phyloP scores from a whole-genome alignment of 2,797 vertebrate genomes.

The Cichlasoma orientale region DNA sequence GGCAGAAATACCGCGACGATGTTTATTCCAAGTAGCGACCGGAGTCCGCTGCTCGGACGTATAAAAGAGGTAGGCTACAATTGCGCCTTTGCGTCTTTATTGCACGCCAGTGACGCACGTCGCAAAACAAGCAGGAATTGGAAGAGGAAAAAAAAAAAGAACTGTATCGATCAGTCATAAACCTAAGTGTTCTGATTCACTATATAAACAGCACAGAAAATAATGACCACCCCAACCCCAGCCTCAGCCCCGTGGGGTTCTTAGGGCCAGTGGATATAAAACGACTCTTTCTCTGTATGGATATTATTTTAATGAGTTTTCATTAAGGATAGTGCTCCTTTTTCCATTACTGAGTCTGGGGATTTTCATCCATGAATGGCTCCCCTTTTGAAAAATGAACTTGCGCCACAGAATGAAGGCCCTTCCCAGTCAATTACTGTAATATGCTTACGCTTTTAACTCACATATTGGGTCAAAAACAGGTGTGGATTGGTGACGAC shows the following conservation, averaged over 20 bases:
- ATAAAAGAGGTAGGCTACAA: conserved; percentile 19
- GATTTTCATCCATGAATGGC: conserved; percentile 19
- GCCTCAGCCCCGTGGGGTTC: neutral
- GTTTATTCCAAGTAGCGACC: conserved; percentile 38
- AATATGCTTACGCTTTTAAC: conserved; percentile 38
- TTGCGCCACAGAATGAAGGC: neutral
- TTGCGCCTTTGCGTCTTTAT: conserved; percentile 58
- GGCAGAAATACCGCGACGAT: conserved; percentile 41
- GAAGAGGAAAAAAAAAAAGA: neutral
- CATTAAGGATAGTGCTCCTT: conserved; percentile 54
- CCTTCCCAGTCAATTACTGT: conserved; percentile 36
- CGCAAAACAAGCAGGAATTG: conserved; percentile 15
- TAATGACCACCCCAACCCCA: neutral
- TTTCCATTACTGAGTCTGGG: conserved; percentile 30
- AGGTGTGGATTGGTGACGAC: conserved; percentile 63
- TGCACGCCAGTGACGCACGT: conserved; percentile 66
- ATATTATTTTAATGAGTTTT: conserved; percentile 14
- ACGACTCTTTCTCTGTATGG: neutral
- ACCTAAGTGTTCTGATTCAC: neutral
- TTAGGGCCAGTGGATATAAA: neutral
- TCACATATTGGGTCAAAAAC: conserved; percentile 40
- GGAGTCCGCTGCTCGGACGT: conserved; percentile 24
- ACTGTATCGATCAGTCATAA: conserved; percentile 27
- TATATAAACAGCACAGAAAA: neutral
- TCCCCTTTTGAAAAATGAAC: conserved; percentile 31